Base-by-base conservation (phyloP, 1,140 invertebrate species). In the Camponotus pennsylvanicus region DNA sequence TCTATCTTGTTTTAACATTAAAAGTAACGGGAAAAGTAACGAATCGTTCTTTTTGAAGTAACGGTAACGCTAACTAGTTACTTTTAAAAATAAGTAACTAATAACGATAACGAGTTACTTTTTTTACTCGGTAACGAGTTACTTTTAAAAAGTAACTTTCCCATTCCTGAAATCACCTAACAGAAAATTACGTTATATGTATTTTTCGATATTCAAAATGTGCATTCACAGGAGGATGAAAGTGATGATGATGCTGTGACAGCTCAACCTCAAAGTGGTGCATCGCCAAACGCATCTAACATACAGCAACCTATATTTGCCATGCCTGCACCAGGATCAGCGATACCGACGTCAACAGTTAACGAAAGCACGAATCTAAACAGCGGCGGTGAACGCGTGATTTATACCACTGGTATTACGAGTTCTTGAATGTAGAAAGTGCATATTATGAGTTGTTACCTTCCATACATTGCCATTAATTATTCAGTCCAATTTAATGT, bases 361-460 rank as follows among this genome's bases (percentile, higher is more conserved):
- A 94, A 93, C 59, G 95, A 96, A 87, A 95, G 91, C 66, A 95
- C 95, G 37, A 94, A 91, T 82, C 91, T 96, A 70, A 96, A 95
- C 86, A 94, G 94, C 37, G 93, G 92, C 34, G 91, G 92, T 67
- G 91, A 94, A 13, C 93, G 92, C 86, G 87, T 93, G 77, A 92
- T 94, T 78, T 95, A 94, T 87, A 94, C 93, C 77, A 90, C 93
- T 86, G 94, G 94, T 95, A 95, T 94, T 91, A 73, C 86, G 45
- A 92, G 67, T 83, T 90, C 87, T 90, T 93, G 88, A 92, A 89
- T 27, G 52, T 80, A 80, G 55, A 59, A 57, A 73, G 27, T 61
- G 13, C 15, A 83, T 83, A 49, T 49, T 57, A 83, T 45, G 3
- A 75, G 42, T 83, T 82, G 67, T 70, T 82, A 61, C 45, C 27